phyloP scores from a whole-genome alignment of 2,888 invertebrate genomes.

The Drosophila borealis region DNA sequence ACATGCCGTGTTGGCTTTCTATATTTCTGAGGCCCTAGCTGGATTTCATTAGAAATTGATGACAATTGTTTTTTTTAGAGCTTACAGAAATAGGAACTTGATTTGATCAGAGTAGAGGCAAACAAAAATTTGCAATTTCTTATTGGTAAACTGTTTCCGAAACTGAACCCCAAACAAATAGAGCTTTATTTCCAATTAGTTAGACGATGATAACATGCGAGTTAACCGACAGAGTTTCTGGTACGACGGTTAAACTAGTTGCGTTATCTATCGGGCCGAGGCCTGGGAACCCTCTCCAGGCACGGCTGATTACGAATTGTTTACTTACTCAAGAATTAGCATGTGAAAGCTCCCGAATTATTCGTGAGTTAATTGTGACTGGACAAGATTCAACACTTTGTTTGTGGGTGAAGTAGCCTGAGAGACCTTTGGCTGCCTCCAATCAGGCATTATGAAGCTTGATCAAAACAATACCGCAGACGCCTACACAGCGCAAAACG shows the following conservation, averaged over 20 bases:
- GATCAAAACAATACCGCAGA: not conserved
- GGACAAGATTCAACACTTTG: not conserved
- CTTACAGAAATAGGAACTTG: no score
- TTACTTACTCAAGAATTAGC: constrained; percentile 14
- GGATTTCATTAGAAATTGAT: constrained; percentile 38
- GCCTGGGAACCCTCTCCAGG: no score
- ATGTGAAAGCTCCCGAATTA: constrained; percentile 5
- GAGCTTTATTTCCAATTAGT: constrained; percentile 13
- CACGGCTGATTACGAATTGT: constrained; percentile 8
- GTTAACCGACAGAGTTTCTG: constrained; percentile 3
- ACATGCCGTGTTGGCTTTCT: constrained; percentile 2
- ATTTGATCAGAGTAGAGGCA: not conserved
- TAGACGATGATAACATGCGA: constrained; percentile 11
- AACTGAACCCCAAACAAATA: not conserved
- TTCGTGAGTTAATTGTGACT: not conserved
- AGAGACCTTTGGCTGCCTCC: not conserved
- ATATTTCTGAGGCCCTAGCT: constrained; percentile 3
- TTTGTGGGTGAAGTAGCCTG: not conserved
- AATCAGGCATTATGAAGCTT: not conserved
- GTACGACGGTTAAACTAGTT: constrained; percentile 4
- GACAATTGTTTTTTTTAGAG: not conserved
- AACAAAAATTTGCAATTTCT: not conserved
- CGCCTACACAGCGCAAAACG: not conserved
- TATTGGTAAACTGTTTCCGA: not conserved
- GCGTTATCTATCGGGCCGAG: constrained; percentile 7